phyloP scores from a whole-genome alignment of 1,140 invertebrate species.

The Antheraea pernyi region DNA sequence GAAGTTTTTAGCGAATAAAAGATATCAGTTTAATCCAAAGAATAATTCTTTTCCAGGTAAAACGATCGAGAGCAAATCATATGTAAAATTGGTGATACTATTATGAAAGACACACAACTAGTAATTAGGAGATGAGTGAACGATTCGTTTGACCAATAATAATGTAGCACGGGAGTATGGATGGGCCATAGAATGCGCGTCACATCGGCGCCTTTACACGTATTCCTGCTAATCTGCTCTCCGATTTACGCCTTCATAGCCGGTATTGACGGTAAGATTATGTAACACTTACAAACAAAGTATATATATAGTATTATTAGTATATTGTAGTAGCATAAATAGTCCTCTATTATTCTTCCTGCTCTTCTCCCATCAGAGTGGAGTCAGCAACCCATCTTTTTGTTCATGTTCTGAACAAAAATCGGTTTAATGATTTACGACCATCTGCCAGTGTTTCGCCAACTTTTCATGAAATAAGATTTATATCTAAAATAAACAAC shows the following conservation, averaged over 20 bases:
- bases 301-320: no score
- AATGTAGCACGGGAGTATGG: slow-evolving; percentile 53
- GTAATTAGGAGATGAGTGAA: slow-evolving; percentile 5
- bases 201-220: slow-evolving; percentile 49
- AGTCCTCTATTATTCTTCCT: no score
- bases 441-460: no score
- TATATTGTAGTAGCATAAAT: no score
- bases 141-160: slow-evolving; percentile 35
- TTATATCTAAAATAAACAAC: no score
- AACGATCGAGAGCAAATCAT: neutral
- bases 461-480: no score
- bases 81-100: neutral
- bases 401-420: no score
- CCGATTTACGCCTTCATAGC: slow-evolving; percentile 49
- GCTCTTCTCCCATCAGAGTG: no score
- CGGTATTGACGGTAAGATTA: slow-evolving; percentile 56
- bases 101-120: slow-evolving; percentile 6
- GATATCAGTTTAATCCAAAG: neutral
- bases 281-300: neutral
- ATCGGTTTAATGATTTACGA: no score
- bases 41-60: neutral
- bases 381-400: no score
- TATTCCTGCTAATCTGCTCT: slow-evolving; percentile 47
- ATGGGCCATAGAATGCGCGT: slow-evolving; percentile 71
- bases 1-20: no score